These are phyloP conservation scores for Phymanthus crucifer DNA, from an alignment of 92 coral and sea anemone species.

Conservation along the genomic window DNA sequence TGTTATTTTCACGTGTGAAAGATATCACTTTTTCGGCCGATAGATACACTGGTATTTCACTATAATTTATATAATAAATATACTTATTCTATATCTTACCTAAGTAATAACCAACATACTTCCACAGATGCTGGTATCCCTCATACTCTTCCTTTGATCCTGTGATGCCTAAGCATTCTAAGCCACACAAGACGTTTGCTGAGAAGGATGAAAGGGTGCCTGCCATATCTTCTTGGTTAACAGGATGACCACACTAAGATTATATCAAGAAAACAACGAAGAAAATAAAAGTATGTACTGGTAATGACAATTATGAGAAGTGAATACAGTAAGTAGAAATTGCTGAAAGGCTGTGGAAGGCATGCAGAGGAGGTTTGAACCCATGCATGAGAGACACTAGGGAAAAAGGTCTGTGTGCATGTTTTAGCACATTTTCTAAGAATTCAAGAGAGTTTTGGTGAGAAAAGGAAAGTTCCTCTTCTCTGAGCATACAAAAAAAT, in stretches of 20 bases:
- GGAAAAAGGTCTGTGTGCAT: too few species aligned
- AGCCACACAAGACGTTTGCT: conserved; percentile 19
- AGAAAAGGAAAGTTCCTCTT: too few species aligned
- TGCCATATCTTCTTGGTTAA: conserved; percentile 56
- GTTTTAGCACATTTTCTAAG: too few species aligned
- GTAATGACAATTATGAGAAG: not conserved
- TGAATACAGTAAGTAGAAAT: not conserved
- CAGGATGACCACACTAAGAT: conserved; percentile 44
- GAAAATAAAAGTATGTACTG: not conserved
- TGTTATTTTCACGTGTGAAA: too few species aligned
- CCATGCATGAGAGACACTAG: too few species aligned
- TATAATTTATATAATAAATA: not conserved
- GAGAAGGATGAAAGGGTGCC: conserved; percentile 46
- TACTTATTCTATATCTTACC: conserved; percentile 24
- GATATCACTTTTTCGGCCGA: too few species aligned
- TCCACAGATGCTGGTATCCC: conserved; percentile 44
- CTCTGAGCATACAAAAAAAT: too few species aligned
- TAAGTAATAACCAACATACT: conserved; percentile 49
- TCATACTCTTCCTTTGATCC: conserved; percentile 27
- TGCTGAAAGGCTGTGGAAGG: not conserved
- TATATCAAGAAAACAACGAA: not conserved
- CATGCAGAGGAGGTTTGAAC: too few species aligned
- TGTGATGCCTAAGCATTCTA: conserved; percentile 20
- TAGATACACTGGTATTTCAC: too few species aligned
- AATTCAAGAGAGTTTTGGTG: too few species aligned